A percentile compares a stretch with the other conserved stretches of the same genome.
phyloP scores from a whole-genome alignment of 2,797 vertebrate species.

The Pangasius macronema region DNA sequence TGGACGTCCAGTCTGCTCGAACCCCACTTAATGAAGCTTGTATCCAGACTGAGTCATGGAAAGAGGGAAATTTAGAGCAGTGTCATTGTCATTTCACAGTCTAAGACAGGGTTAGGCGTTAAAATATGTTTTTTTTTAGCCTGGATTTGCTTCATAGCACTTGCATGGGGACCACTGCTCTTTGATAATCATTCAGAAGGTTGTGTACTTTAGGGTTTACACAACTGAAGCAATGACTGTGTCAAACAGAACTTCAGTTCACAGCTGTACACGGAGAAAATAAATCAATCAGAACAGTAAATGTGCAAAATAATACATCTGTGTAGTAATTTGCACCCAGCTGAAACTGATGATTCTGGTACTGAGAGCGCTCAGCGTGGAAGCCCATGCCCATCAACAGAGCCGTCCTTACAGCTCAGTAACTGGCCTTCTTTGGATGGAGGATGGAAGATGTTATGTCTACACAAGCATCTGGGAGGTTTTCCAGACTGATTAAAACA shows the following conservation, averaged over 20 bases:
- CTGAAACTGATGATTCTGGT: not conserved
- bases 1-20: constrained; percentile 30
- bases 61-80: constrained; percentile 41
- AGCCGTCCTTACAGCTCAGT: not conserved
- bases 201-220: not conserved
- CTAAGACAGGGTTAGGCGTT: not conserved
- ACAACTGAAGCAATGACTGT: not conserved
- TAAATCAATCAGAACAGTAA: not conserved
- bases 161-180: not conserved
- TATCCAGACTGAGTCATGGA: constrained; percentile 20
- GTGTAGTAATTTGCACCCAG: not conserved
- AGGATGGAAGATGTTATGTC: not conserved
- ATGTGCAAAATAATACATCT: not conserved
- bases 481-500: not conserved
- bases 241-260: not conserved
- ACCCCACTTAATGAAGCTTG: constrained; percentile 27
- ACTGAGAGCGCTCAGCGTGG: not conserved
- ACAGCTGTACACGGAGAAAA: not conserved
- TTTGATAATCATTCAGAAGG: not conserved
- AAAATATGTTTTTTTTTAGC: not conserved
- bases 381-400: not conserved
- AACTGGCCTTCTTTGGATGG: not conserved
- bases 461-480: not conserved
- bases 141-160: not conserved
- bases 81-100: constrained; percentile 51